phyloP scores from a whole-genome alignment of 1,140 invertebrate species.

The Aphaenogaster ashmeadi region DNA sequence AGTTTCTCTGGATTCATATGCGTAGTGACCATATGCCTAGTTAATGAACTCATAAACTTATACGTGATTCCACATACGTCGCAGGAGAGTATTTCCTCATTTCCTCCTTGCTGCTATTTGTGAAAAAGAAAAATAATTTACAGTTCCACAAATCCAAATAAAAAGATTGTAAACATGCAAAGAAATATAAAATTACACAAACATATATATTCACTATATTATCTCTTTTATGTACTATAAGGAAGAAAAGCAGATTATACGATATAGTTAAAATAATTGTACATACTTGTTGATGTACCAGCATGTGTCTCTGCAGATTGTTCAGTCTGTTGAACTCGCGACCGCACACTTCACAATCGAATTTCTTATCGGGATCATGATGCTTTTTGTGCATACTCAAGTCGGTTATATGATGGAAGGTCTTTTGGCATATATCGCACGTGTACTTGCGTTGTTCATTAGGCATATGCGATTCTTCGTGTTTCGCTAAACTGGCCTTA shows the following conservation, averaged over 20 bases:
- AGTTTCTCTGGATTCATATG: conserved; percentile 86
- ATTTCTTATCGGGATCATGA: conserved; percentile 86
- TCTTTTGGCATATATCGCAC: conserved; percentile 85
- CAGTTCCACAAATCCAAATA: background rate
- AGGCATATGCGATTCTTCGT: conserved; percentile 85
- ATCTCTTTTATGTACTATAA: background rate
- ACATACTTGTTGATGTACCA: conserved; percentile 87
- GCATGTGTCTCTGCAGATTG: conserved; percentile 87
- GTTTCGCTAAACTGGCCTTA: conserved; percentile 82
- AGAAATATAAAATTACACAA: background rate
- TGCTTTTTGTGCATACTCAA: conserved; percentile 85
- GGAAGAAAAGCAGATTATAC: background rate
- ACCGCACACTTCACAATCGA: conserved; percentile 86
- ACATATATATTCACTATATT: too few relatives aligned
- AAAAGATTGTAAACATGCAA: background rate
- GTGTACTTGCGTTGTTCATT: conserved; percentile 82
- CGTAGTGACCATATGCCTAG: conserved; percentile 86
- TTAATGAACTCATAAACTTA: conserved; percentile 87
- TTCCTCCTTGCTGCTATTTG: conserved; percentile 81
- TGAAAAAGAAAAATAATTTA: conserved; percentile 55
- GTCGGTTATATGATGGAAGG: conserved; percentile 81
- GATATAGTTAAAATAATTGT: conserved; percentile 69
- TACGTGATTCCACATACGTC: conserved; percentile 87
- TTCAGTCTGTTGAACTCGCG: conserved; percentile 87
- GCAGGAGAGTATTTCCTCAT: conserved; percentile 85